phyloP scores from a whole-genome alignment of 2,797 vertebrate species.

The Neopelma chrysocephalum region DNA sequence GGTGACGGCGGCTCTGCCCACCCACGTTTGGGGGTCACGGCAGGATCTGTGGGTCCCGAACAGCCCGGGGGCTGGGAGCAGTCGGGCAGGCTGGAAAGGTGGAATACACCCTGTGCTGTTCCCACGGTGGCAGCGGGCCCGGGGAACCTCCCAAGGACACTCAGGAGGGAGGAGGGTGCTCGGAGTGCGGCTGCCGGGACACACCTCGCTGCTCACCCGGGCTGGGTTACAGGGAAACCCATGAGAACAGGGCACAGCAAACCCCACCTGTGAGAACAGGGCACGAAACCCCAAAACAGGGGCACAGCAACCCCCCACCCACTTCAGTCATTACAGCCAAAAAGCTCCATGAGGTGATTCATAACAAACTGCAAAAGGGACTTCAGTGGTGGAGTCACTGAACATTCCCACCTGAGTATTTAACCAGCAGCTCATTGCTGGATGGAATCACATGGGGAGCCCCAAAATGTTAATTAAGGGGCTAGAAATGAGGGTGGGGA shows the following conservation, averaged over 20 bases:
- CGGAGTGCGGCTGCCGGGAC: fast-evolving
- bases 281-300: background rate
- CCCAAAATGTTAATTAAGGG: fast-evolving
- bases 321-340: background rate
- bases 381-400: fast-evolving
- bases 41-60: background rate
- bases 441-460: background rate
- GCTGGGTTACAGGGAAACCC: background rate
- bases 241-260: background rate
- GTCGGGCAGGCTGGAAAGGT: background rate
- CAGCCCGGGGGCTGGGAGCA: background rate
- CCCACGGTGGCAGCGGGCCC: background rate
- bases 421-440: background rate
- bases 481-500: background rate
- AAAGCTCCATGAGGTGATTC: fast-evolving
- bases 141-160: fast-evolving
- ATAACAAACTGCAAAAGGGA: fast-evolving
- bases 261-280: background rate
- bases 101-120: background rate
- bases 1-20: background rate
- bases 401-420: background rate
- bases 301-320: background rate
- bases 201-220: background rate
- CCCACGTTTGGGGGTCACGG: background rate
- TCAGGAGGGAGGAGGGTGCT: background rate